Conservation (phyloP, 2,797 vertebrate genomes). For the Natrix natrix region DNA sequence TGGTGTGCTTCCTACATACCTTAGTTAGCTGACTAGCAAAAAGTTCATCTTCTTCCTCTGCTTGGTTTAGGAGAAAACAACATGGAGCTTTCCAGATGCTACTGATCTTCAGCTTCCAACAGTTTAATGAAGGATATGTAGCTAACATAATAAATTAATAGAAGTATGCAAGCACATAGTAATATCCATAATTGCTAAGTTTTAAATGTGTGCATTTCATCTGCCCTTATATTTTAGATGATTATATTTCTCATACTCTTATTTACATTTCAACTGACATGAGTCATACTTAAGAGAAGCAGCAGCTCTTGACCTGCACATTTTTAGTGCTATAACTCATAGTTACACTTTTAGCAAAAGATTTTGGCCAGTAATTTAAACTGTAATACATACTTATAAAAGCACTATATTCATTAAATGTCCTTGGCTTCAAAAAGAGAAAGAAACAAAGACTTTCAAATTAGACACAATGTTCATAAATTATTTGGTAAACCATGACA, state of each 20-base stretch:
- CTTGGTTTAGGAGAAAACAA: neutral
- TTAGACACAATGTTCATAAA: conserved; percentile 23
- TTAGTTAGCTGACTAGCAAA: no score
- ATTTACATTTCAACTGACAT: neutral
- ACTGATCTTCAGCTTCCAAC: neutral
- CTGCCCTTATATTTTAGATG: neutral
- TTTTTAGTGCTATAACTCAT: conserved; percentile 14
- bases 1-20: no score
- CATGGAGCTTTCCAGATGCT: neutral
- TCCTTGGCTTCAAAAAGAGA: neutral
- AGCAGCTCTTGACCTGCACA: neutral
- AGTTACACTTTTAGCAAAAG: conserved; percentile 23
- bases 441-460: conserved; percentile 22
- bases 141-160: neutral
- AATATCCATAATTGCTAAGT: neutral
- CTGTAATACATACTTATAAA: conserved; percentile 15
- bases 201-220: neutral
- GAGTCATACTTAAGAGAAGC: conserved; percentile 11
- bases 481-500: conserved; percentile 15
- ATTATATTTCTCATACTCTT: neutral
- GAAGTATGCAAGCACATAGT: neutral
- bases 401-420: conserved; percentile 20
- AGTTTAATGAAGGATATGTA: neutral
- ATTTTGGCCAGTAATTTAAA: conserved; percentile 19
- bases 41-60: no score